A percentile compares a stretch with the other conserved stretches of the same genome.
Evolutionary conservation across 2,888 invertebrate species (phyloP).

Genomic region (Myopa testacea): DNA sequence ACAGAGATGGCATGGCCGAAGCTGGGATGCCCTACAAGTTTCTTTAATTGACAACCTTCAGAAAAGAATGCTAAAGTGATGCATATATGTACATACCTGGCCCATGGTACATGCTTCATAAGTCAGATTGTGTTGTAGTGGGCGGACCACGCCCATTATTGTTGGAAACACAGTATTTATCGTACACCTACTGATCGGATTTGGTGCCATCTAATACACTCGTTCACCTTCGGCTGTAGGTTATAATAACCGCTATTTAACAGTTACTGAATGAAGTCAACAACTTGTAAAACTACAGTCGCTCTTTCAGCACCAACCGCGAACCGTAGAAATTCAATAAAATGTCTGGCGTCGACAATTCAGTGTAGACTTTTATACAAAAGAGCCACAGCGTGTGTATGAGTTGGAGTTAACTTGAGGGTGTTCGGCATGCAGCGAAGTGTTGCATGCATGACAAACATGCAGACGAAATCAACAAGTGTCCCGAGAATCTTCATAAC

Average conservation of each 20-base stretch:
- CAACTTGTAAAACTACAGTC: slow-evolving; percentile 1
- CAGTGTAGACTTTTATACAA: slow-evolving; percentile 10
- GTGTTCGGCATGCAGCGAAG: slow-evolving; percentile 25
- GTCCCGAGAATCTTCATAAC: slow-evolving; percentile 27
- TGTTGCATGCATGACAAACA: not conserved
- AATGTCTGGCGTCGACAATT: slow-evolving; percentile 7
- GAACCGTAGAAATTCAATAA: not conserved
- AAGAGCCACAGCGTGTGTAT: not conserved
- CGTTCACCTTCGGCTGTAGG: not conserved
- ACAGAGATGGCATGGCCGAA: no score
- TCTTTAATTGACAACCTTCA: no score
- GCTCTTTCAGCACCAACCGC: not conserved
- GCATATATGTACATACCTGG: no score
- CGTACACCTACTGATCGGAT: no score
- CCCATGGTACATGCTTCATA: no score
- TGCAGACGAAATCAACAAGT: slow-evolving; percentile 11
- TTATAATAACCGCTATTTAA: not conserved
- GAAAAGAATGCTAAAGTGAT: no score
- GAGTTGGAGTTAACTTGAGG: not conserved
- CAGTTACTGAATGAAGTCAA: not conserved
- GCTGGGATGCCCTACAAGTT: no score
- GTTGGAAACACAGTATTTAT: no score
- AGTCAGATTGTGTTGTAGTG: no score
- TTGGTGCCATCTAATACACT: no score
- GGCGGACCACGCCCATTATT: no score